These are phyloP conservation scores for Candoia aspera DNA, from an alignment of 2,113 vertebrate genomes.

Conservation along the genomic window DNA sequence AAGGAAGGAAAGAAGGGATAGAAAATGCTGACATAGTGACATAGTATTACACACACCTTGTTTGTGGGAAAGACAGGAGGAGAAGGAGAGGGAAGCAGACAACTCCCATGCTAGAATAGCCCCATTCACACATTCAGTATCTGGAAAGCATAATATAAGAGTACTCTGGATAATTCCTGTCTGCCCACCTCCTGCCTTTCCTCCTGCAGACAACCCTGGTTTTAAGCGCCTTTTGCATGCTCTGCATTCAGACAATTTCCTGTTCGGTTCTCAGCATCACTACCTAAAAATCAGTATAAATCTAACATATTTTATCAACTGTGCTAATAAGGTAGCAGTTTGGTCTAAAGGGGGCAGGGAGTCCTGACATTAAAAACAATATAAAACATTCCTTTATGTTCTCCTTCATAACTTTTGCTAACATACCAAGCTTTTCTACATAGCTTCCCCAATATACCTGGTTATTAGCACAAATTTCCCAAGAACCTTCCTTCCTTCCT, in stretches of 20 bases:
- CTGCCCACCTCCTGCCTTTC: background rate
- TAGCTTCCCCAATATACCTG: background rate
- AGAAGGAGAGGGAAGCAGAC: too few species aligned
- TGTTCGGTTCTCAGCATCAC: background rate
- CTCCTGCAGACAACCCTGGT: background rate
- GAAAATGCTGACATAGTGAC: background rate
- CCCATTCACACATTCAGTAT: background rate
- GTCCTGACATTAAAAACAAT: background rate
- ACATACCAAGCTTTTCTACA: background rate
- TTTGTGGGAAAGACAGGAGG: background rate
- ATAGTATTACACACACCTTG: background rate
- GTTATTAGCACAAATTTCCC: background rate
- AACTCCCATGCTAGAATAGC: background rate
- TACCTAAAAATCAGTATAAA: background rate
- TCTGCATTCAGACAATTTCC: background rate
- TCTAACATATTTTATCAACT: background rate
- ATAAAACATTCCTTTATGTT: background rate
- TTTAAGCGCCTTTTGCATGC: background rate
- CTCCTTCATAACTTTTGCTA: background rate
- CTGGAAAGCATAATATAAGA: background rate
- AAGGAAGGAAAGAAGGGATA: background rate
- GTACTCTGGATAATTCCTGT: background rate
- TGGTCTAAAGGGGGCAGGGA: background rate
- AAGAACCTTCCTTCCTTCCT: background rate
- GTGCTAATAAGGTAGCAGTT: background rate